These are phyloP conservation scores for Vulpes vulpes DNA, from an alignment of 2,113 vertebrate species.

Conservation along the genomic window DNA sequence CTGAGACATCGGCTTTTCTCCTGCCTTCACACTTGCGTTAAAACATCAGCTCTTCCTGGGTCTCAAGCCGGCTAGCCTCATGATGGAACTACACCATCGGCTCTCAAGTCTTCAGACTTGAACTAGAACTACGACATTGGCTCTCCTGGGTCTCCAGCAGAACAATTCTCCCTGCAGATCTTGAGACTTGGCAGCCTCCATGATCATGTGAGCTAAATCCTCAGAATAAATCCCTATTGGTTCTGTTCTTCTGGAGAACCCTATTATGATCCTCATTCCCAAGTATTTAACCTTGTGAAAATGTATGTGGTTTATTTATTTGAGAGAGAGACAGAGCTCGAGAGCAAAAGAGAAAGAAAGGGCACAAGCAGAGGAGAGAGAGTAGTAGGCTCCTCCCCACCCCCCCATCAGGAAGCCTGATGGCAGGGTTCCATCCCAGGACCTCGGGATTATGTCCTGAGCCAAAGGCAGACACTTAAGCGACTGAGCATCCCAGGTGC, in stretches of 20 bases:
- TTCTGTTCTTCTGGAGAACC: not conserved
- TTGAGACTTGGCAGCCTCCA: not conserved
- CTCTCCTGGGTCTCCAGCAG: not conserved
- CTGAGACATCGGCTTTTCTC: not conserved
- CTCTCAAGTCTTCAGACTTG: not conserved
- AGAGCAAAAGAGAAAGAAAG: no score
- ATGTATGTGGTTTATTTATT: not conserved
- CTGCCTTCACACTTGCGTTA: not conserved
- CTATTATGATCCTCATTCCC: not conserved
- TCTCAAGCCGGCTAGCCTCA: not conserved
- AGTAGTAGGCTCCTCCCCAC: no score
- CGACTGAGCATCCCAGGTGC: no score
- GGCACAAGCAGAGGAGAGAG: no score
- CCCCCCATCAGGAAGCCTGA: no score
- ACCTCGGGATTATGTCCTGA: no score
- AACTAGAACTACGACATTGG: not conserved
- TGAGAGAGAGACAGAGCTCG: no score
- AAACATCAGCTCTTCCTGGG: not conserved
- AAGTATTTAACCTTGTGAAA: not conserved
- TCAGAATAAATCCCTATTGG: not conserved
- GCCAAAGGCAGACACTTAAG: no score
- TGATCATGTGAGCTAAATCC: not conserved
- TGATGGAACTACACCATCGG: not conserved
- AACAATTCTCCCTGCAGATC: not conserved
- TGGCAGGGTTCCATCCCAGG: no score